Conservation (phyloP, 2,797 vertebrate species). For the Chloroceryle inda region DNA sequence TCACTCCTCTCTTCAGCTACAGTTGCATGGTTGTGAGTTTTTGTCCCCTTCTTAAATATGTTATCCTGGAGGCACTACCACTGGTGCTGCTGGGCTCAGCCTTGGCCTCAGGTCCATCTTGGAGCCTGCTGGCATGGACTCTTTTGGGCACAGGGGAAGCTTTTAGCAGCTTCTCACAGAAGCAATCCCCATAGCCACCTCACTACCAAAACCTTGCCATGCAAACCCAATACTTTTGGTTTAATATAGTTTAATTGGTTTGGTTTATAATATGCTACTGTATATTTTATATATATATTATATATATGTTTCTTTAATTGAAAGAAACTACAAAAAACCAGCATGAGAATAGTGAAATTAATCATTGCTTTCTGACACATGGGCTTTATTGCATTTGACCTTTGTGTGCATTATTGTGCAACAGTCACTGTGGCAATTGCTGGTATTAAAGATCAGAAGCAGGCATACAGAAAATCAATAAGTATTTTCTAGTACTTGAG, state of each 20-base stretch:
- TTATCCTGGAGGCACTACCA: not conserved
- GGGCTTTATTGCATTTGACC: not conserved
- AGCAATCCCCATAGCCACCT: not conserved
- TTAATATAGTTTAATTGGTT: not conserved
- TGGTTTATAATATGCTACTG: not conserved
- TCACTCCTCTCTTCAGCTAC: not conserved
- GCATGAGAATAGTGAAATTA: not conserved
- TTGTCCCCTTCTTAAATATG: not conserved
- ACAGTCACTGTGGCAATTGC: not conserved
- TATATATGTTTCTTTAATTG: not conserved
- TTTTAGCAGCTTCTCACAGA: not conserved
- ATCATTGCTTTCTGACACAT: not conserved
- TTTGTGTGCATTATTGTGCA: not conserved
- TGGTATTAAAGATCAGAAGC: not conserved
- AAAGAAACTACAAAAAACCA: not conserved
- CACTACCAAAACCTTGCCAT: not conserved
- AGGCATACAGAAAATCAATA: not conserved
- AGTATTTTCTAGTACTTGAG: not conserved
- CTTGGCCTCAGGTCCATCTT: not conserved
- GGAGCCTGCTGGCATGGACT: not conserved
- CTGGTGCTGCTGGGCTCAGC: accelerated
- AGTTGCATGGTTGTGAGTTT: not conserved
- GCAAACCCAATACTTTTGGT: not conserved
- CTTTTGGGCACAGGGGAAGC: not conserved
- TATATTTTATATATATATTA: not conserved